Percentiles rank a stretch among this genome's conserved stretches.
phyloP scores from a whole-genome alignment of 1,140 invertebrate species.

The Formica selysi region DNA sequence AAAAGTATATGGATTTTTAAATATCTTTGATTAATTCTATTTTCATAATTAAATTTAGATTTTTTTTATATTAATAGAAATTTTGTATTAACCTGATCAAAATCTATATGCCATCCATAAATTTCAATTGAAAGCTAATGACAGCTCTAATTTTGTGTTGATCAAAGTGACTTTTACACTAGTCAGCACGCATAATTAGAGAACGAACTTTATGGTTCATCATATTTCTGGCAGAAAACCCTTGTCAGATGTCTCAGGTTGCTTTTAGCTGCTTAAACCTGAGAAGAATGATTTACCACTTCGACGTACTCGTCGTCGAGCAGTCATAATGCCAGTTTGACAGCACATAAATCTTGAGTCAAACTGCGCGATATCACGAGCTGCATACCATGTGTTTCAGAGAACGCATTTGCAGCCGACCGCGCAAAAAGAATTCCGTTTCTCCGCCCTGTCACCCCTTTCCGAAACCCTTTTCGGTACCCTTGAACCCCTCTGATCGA shows the following conservation, averaged over 20 bases:
- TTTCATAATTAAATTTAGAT: too few species aligned
- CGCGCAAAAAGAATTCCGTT: conserved; percentile 69
- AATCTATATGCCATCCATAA: neutral
- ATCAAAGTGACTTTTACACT: neutral
- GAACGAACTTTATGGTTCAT: conserved; percentile 33
- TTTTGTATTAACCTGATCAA: too few species aligned
- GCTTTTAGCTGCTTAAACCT: conserved; percentile 66
- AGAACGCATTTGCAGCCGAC: conserved; percentile 69
- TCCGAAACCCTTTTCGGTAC: conserved; percentile 47
- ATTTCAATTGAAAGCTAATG: neutral
- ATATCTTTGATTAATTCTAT: neutral
- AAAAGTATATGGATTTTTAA: neutral
- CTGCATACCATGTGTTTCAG: conserved; percentile 72
- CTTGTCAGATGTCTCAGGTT: conserved; percentile 76
- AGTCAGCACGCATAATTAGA: conserved; percentile 73
- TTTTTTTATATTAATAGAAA: too few species aligned
- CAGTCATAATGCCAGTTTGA: conserved; percentile 46
- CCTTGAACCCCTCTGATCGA: conserved; percentile 46
- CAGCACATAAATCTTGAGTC: conserved; percentile 65
- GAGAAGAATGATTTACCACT: conserved; percentile 73
- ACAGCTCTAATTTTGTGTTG: neutral
- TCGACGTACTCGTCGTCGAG: conserved; percentile 16
- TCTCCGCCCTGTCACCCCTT: conserved; percentile 67
- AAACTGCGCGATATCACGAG: conserved; percentile 17
- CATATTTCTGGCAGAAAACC: conserved; percentile 77